These are phyloP conservation scores for Theristicus caerulescens DNA, from an alignment of 2,113 vertebrate species.

Conservation along the genomic window DNA sequence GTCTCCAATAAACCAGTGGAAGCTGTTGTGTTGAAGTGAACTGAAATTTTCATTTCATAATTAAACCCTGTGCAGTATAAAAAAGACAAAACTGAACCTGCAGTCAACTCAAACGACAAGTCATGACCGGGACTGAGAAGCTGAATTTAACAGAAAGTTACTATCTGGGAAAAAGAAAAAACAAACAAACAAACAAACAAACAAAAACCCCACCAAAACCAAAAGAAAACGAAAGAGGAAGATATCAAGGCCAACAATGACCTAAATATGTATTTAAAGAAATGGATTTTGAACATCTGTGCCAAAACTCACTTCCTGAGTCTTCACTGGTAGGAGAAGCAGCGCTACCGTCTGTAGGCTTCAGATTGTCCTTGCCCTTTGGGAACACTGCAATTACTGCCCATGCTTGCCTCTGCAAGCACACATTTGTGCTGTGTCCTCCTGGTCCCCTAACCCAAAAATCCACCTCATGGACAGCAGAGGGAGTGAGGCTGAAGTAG, in stretches of 20 bases:
- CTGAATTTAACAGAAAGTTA: not conserved
- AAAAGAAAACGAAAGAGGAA: not conserved
- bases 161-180: not conserved
- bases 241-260: not conserved
- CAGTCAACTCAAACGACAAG: not conserved
- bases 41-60: not conserved
- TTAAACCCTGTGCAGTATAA: not conserved
- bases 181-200: not conserved
- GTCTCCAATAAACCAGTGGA: not conserved
- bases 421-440: not conserved
- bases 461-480: not conserved
- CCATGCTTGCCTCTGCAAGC: not conserved
- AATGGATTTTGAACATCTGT: not conserved
- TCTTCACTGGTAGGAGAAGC: not conserved
- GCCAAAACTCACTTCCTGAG: not conserved
- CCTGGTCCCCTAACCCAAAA: not conserved
- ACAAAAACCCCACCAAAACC: not conserved
- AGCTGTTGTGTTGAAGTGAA: not conserved
- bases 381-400: not conserved
- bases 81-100: not conserved
- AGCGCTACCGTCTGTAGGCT: not conserved
- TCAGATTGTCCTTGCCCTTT: not conserved
- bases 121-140: not conserved
- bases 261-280: not conserved
- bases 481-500: not conserved